These are phyloP conservation scores for Spongilla lacustris DNA, from an alignment of 37 sponge, comb jelly and placozoan genomes.

Conservation along the genomic window DNA sequence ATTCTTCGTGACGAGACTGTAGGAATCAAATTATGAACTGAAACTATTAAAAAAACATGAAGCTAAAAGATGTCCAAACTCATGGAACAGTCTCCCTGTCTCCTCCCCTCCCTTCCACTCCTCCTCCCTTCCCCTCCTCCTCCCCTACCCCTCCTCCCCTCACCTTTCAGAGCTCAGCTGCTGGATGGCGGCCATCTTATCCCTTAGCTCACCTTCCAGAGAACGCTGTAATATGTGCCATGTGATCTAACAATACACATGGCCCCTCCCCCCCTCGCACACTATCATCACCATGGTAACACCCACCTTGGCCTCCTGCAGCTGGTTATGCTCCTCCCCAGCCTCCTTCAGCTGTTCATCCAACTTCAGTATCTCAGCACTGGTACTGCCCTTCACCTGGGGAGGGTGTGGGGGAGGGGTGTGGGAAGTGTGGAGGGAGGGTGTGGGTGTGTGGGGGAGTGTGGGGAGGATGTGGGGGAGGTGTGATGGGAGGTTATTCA, in stretches of 20 bases:
- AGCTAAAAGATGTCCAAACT: no score
- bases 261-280: not conserved
- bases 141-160: not conserved
- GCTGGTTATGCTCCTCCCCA: not conserved
- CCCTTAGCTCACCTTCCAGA: not conserved
- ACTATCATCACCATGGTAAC: not conserved
- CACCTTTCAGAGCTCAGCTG: not conserved
- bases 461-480: no score
- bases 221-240: not conserved
- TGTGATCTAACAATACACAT: not conserved
- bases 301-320: conserved; percentile 32
- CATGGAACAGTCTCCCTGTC: not conserved
- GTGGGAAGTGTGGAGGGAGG: no score
- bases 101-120: not conserved
- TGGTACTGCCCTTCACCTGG: conserved; percentile 37
- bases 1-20: no score
- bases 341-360: conserved; percentile 22
- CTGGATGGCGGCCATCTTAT: not conserved
- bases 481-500: no score
- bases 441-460: no score
- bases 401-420: not conserved
- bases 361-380: conserved; percentile 30
- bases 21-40: no score
- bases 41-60: no score
- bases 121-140: not conserved